These are phyloP conservation scores for Apodemus agrarius DNA, from an alignment of 2,797 vertebrate species.

Conservation along the genomic window DNA sequence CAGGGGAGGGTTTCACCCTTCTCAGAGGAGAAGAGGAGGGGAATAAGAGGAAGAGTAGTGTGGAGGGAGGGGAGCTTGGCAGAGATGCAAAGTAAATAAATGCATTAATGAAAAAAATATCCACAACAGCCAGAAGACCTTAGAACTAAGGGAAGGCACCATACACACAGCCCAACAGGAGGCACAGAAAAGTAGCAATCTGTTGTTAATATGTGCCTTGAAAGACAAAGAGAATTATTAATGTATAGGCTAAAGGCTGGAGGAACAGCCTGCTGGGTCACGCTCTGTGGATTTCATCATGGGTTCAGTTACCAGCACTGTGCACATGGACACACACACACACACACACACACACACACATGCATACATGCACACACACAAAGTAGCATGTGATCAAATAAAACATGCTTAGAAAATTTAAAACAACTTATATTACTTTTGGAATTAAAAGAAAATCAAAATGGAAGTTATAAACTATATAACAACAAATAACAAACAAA, in stretches of 20 bases:
- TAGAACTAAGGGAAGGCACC: not conserved
- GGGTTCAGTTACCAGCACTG: not conserved
- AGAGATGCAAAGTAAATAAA: no score
- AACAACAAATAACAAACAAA: not conserved
- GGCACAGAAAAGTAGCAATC: not conserved
- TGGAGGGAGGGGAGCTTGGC: no score
- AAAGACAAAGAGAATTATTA: not conserved
- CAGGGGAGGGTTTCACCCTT: no score
- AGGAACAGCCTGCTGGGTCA: not conserved
- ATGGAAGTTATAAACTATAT: not conserved
- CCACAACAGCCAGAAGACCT: not conserved
- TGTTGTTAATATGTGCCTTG: not conserved
- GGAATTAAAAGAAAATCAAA: not conserved
- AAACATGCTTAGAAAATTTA: conserved; percentile 6
- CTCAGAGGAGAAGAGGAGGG: no score
- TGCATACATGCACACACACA: not conserved
- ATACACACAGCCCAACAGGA: not conserved
- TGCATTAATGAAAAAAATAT: no score
- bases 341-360: not conserved
- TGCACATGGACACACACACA: no score
- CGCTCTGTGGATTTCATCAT: not conserved
- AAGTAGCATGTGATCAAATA: not conserved
- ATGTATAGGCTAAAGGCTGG: not conserved
- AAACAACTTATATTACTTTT: not conserved
- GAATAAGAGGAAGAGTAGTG: no score